Conservation (phyloP, 2,797 vertebrate genomes). For the Macrochelys suwanniensis region DNA sequence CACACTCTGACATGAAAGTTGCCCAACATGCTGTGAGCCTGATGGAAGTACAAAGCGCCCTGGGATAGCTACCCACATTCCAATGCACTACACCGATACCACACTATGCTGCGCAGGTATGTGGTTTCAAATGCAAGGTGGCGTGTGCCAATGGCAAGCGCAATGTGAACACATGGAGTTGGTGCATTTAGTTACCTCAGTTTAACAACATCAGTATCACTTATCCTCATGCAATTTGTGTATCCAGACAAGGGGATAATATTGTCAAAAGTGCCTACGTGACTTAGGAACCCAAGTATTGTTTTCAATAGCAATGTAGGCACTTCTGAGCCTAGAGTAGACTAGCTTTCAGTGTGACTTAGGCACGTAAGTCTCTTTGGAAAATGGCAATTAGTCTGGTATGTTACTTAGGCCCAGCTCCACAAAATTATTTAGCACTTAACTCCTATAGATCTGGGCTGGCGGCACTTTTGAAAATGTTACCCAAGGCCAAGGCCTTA, state of each 20-base stretch:
- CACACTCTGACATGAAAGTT: background rate
- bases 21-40: background rate
- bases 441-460: background rate
- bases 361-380: background rate
- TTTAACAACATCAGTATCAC: background rate
- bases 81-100: background rate
- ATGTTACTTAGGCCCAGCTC: background rate
- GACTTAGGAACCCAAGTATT: background rate
- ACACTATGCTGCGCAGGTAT: background rate
- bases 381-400: background rate
- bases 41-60: background rate
- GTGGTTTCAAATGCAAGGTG: background rate
- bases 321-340: background rate
- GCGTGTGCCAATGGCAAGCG: background rate
- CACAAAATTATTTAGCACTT: background rate
- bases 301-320: background rate
- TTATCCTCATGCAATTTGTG: too few species aligned
- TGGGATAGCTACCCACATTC: background rate
- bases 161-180: background rate
- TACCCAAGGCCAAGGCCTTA: background rate
- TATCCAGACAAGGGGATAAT: too few species aligned
- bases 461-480: background rate
- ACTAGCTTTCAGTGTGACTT: background rate
- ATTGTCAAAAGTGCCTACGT: too few species aligned
- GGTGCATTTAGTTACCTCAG: background rate